Conservation (phyloP, 1,140 invertebrate species). For the Bombus fervidus region DNA sequence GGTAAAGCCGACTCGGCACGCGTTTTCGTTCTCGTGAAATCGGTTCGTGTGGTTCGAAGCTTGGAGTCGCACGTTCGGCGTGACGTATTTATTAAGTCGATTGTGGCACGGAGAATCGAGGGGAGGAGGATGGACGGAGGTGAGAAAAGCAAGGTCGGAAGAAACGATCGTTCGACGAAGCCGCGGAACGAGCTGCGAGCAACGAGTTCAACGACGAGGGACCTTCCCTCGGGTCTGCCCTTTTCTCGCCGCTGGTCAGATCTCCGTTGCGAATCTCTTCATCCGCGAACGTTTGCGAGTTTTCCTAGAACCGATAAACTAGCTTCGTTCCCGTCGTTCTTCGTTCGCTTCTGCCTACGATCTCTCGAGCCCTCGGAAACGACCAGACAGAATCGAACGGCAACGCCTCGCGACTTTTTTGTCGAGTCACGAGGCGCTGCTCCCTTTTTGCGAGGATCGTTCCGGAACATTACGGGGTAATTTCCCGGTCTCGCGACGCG, state of each 20-base stretch:
- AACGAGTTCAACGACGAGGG: not conserved
- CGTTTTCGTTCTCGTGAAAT: constrained; percentile 41
- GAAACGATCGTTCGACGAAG: not conserved
- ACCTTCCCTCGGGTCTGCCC: not conserved
- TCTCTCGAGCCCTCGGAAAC: not conserved
- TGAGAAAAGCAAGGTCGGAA: not conserved
- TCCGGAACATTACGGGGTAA: not conserved
- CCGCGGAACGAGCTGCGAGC: not conserved
- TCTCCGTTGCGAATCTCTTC: constrained; percentile 62
- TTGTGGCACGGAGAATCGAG: too few species aligned
- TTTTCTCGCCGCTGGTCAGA: constrained; percentile 22
- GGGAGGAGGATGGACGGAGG: too few species aligned
- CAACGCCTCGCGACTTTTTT: not conserved
- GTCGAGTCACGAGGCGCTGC: not conserved
- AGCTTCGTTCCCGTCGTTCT: not conserved
- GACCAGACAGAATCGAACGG: not conserved
- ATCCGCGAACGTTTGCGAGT: constrained; percentile 46
- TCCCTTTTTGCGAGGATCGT: not conserved
- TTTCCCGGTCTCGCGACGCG: not conserved
- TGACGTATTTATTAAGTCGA: constrained; percentile 50
- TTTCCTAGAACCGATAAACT: constrained; percentile 12
- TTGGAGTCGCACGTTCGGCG: constrained; percentile 29
- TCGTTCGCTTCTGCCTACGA: not conserved
- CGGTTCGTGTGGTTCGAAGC: not conserved
- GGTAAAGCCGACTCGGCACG: constrained; percentile 31